Evolutionary conservation across 2,888 invertebrate genomes (phyloP).

Genomic region (Drosophila ochracea): DNA sequence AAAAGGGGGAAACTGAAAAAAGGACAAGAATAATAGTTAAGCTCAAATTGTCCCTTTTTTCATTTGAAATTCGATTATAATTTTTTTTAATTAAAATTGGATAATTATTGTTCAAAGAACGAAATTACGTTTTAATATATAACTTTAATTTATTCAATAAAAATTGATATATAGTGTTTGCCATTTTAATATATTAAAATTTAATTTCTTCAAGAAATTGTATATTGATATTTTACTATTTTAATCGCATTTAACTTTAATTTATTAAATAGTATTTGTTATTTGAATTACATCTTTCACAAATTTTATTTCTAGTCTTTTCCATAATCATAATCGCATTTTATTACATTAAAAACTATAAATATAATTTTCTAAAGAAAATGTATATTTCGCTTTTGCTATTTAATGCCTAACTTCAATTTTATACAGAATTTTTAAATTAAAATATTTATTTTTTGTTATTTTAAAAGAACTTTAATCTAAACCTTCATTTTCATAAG

Average conservation of each 20-base stretch:
- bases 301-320: not conserved
- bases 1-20: not conserved
- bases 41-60: conserved; percentile 11
- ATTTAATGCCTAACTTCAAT: no score
- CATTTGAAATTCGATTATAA: conserved; percentile 39
- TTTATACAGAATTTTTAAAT: no score
- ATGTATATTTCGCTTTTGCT: not conserved
- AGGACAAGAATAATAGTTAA: not conserved
- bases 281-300: not conserved
- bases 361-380: not conserved
- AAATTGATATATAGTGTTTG: no score
- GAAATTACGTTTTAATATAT: not conserved
- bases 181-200: no score
- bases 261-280: no score
- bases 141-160: not conserved
- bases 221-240: not conserved
- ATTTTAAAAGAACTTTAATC: no score
- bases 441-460: no score
- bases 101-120: not conserved
- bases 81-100: no score
- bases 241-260: not conserved
- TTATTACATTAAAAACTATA: not conserved
- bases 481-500: no score
- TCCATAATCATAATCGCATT: not conserved
- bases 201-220: no score